Conservation (phyloP, 2,113 vertebrate species). For the Sinocyclocheilus rhinocerous region DNA sequence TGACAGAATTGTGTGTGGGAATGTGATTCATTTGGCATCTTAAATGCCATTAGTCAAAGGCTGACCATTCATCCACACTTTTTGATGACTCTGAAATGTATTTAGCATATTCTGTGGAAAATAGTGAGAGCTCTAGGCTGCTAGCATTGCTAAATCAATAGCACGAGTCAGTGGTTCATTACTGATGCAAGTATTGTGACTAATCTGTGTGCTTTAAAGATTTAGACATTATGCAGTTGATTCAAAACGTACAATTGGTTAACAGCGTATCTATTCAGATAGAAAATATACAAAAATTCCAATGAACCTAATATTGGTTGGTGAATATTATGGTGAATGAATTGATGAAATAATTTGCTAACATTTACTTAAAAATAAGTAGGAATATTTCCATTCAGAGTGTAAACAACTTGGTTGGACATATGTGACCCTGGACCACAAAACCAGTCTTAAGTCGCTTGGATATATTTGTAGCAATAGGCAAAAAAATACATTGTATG, state of each 20-base stretch:
- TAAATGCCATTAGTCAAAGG: not conserved
- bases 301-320: not conserved
- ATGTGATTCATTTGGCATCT: not conserved
- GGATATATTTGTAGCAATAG: no score
- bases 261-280: not conserved
- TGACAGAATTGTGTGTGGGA: not conserved
- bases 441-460: no score
- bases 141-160: slow-evolving; percentile 20
- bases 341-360: no score
- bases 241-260: not conserved
- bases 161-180: not conserved
- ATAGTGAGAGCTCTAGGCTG: not conserved
- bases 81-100: slow-evolving; percentile 14
- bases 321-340: not conserved
- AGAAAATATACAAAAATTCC: not conserved
- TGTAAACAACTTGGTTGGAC: not conserved
- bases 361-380: no score
- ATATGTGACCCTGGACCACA: not conserved
- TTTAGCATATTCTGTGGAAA: slow-evolving; percentile 21
- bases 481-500: no score
- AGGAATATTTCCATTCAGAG: not conserved
- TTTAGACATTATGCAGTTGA: not conserved
- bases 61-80: not conserved
- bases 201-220: not conserved
- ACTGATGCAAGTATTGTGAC: not conserved